Conservation (phyloP, 2,113 vertebrate species). For the Choloepus hoffmanni region DNA sequence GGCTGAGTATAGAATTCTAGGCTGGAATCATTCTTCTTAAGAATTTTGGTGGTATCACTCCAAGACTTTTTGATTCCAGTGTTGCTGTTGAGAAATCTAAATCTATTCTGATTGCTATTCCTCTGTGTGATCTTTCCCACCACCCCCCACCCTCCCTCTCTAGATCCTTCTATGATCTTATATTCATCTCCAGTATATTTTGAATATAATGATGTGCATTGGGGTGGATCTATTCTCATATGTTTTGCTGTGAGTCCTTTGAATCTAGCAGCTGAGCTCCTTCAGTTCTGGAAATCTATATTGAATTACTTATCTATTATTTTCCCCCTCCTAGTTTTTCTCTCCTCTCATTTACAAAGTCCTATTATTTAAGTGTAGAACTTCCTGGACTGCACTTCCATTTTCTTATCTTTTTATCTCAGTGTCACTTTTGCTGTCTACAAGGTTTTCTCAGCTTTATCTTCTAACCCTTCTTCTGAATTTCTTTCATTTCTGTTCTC, state of each 20-base stretch:
- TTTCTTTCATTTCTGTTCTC: conserved; percentile 19
- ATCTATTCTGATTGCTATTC: background rate
- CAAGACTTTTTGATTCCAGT: background rate
- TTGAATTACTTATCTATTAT: background rate
- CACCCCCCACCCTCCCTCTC: too few relatives aligned
- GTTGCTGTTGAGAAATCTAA: background rate
- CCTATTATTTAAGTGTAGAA: background rate
- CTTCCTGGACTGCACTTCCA: background rate
- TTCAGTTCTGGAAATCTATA: background rate
- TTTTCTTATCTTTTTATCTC: background rate
- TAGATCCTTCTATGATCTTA: background rate
- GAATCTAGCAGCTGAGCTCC: background rate
- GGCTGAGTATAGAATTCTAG: background rate
- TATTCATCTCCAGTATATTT: background rate
- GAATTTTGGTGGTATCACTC: background rate
- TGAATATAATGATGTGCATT: background rate
- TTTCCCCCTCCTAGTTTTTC: background rate
- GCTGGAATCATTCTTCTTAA: background rate
- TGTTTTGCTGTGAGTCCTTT: background rate
- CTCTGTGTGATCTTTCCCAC: background rate
- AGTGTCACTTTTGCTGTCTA: background rate
- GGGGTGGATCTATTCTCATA: background rate
- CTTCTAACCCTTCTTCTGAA: background rate
- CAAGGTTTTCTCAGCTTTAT: conserved; percentile 19
- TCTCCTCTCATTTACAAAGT: background rate